Percentiles rank a stretch among this genome's conserved stretches.
phyloP scores from a whole-genome alignment of 2,888 invertebrate genomes.

The Sinotaia quadrata region DNA sequence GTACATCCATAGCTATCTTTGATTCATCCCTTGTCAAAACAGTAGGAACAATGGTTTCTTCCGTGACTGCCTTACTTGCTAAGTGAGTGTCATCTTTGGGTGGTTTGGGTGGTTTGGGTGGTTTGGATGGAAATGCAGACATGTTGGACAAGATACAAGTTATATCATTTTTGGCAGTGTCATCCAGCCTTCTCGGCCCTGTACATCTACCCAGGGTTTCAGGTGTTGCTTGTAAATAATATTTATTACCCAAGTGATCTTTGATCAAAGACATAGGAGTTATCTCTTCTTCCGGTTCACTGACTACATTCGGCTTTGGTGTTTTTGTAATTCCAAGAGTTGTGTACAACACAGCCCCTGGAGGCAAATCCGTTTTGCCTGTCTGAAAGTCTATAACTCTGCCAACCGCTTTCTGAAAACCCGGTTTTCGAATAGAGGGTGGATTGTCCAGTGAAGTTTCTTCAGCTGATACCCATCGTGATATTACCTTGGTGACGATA shows the following conservation, averaged over 20 bases:
- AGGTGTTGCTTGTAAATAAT: conserved; percentile 22
- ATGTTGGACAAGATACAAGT: conserved; percentile 22
- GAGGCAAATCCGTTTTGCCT: conserved; percentile 6
- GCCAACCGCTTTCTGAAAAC: conserved; percentile 29
- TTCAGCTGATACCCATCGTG: conserved; percentile 18
- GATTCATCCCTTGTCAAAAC: conserved; percentile 28
- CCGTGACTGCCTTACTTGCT: conserved; percentile 29
- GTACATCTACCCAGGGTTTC: conserved; percentile 1
- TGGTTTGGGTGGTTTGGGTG: background rate
- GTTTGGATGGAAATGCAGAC: background rate
- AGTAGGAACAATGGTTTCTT: conserved; percentile 41
- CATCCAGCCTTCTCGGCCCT: conserved; percentile 14
- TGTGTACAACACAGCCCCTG: conserved; percentile 14
- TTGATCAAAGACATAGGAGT: conserved; percentile 33
- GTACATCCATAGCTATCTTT: conserved; percentile 12
- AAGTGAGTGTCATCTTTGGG: conserved; percentile 10
- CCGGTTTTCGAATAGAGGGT: background rate
- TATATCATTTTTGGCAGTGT: conserved; percentile 27
- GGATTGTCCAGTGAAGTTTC: background rate
- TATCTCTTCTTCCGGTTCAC: conserved; percentile 31
- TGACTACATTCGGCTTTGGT: background rate
- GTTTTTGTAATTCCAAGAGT: conserved; percentile 25
- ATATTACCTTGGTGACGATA: conserved; percentile 23
- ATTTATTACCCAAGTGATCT: conserved; percentile 33
- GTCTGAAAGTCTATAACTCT: conserved; percentile 21